Base-by-base conservation (phyloP, 1,140 invertebrate genomes). In the Ceratina japonica region DNA sequence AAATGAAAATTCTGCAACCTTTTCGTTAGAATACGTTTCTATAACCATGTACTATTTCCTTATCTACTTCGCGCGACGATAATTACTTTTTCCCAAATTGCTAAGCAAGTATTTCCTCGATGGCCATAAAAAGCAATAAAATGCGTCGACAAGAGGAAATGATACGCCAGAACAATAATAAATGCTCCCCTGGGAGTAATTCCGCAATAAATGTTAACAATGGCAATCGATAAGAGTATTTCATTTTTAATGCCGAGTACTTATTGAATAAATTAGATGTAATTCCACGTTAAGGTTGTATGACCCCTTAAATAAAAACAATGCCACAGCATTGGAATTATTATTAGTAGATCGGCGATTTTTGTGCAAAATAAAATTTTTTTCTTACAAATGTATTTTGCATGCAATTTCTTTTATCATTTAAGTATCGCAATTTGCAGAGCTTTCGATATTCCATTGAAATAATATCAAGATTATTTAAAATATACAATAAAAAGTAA, bases 161-260 rank as follows among this genome's bases (percentile, higher is more conserved):
- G 5, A 64, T 44, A 66, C 20, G n/a, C 22, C 18, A 27, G 49
- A 20, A 2, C 1, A 51, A 52, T 44, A 44, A 44, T 44, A 44
- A 44, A 44, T 44, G 37, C 37, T 44, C 37, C 37, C 37, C 37
- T 10, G 5, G 37, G 37, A 44, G 5, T 44, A 44, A 44, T 44
- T 72, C 22, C 15, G 52, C 12, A 74, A 37, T 37, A 31, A 52
- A 24, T 27, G 13, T 59, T 71, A 37, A 51, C 22, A 51, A 74
- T 74, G 22, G n/a, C 3, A 74, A 64, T 74, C 72, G 7, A 64
- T 56, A 74, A 0, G 3, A 18, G 16, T 8, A 16, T 54, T 75
- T 24, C 37, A 75, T 75, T 75, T 66, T 54, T 75, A 58, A 75
- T 27, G 13, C 2, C 8, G 0, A 12, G 27, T n/a, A 24, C 15